Percentiles rank a stretch among this genome's conserved stretches.
Conservation (phyloP, 1,140 invertebrate genomes). For the Limonius californicus region DNA sequence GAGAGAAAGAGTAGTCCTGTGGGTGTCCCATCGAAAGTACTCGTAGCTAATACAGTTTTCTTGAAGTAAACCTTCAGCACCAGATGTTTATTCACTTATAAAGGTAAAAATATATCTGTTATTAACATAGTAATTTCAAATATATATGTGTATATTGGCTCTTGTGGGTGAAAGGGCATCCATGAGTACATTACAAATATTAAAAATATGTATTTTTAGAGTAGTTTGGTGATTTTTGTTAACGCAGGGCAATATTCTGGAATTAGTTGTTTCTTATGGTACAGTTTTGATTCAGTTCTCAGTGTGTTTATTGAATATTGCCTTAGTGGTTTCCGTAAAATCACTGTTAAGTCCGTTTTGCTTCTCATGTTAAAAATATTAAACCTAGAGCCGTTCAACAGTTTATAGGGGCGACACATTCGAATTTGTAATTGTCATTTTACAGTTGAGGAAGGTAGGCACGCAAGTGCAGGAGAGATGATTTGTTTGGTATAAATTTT, state of each 20-base stretch:
- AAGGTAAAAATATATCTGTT: conserved; percentile 21
- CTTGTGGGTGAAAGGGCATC: conserved; percentile 44
- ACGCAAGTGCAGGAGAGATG: not conserved
- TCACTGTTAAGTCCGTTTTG: conserved; percentile 25
- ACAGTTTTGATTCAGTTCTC: not conserved
- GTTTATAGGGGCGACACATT: conserved; percentile 19
- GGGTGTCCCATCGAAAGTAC: not conserved
- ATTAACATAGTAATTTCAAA: conserved; percentile 37
- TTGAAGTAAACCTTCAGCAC: conserved; percentile 3
- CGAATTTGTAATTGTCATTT: not conserved
- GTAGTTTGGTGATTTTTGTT: conserved; percentile 32
- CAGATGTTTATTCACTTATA: conserved; percentile 13
- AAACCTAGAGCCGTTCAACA: conserved; percentile 39
- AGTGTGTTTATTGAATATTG: conserved; percentile 31
- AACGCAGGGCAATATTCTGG: conserved; percentile 32
- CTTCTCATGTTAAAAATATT: conserved; percentile 16
- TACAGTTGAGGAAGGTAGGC: not conserved
- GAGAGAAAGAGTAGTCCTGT: no score
- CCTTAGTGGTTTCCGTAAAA: conserved; percentile 38
- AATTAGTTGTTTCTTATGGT: not conserved
- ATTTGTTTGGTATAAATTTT: conserved; percentile 26
- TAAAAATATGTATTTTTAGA: conserved; percentile 25
- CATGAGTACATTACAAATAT: conserved; percentile 27
- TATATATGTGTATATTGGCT: conserved; percentile 42
- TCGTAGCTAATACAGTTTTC: conserved; percentile 6